Percentiles rank a stretch among this genome's conserved stretches.
These are phyloP conservation scores for Mystacides longicornis DNA, from an alignment of 2,888 invertebrate species.

Conservation along the genomic window DNA sequence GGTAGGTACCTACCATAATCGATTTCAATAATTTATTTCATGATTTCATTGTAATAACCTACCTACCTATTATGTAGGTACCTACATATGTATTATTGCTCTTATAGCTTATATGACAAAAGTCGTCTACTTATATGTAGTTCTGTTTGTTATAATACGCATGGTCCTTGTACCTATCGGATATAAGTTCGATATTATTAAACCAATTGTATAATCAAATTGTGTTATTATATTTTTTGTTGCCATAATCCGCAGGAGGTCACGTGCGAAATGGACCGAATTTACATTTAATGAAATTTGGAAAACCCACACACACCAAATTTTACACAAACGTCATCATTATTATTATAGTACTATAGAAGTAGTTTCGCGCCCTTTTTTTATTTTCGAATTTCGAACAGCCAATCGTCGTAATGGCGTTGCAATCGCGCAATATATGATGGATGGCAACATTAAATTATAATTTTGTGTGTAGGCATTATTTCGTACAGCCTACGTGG, in stretches of 20 bases:
- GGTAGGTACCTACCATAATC: no score
- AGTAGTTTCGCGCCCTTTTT: not conserved
- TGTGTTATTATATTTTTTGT: no score
- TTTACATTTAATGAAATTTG: conserved; percentile 26
- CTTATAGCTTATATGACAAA: no score
- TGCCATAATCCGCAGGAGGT: not conserved
- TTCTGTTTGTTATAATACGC: no score
- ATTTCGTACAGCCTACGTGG: not conserved
- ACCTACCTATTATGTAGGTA: no score
- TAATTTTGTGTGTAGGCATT: not conserved
- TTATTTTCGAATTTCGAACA: not conserved
- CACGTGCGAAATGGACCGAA: conserved; percentile 9
- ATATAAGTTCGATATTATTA: no score
- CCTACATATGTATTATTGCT: no score
- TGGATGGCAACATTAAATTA: not conserved
- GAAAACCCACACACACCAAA: conserved; percentile 14
- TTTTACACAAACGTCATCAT: not conserved
- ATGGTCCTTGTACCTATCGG: no score
- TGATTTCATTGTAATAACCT: no score
- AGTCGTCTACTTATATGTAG: no score
- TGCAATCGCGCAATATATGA: not conserved
- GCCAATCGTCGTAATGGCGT: not conserved
- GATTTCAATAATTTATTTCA: no score
- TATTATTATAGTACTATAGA: not conserved
- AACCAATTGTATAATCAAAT: no score